Percentiles rank a stretch among this genome's conserved stretches.
These are phyloP conservation scores for Ormyrus pomaceus DNA, from an alignment of 2,888 invertebrate genomes.

Conservation along the genomic window DNA sequence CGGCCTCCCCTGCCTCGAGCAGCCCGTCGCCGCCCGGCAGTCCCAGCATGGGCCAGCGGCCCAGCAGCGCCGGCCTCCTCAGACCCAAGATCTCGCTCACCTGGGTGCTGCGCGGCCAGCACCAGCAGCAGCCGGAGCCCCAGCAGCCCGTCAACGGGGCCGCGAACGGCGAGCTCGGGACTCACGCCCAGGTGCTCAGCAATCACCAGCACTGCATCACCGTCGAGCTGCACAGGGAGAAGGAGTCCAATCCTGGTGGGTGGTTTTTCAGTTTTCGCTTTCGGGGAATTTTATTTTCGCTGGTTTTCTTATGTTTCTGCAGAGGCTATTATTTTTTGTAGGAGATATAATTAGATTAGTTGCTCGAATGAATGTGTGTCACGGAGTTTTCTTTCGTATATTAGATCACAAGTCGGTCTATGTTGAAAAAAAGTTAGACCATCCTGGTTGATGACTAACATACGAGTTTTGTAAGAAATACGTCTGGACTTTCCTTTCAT, in stretches of 20 bases:
- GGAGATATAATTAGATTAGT: too few species aligned
- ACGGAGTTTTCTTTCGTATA: too few species aligned
- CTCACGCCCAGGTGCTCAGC: neutral
- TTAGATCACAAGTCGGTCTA: too few species aligned
- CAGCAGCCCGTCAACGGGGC: constrained; percentile 19
- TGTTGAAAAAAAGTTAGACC: too few species aligned
- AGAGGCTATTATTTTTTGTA: neutral
- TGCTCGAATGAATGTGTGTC: too few species aligned
- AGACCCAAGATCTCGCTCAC: constrained; percentile 84
- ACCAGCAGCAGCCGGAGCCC: constrained; percentile 55
- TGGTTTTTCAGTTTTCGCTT: neutral
- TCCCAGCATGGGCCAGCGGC: constrained; percentile 69
- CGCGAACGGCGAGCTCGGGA: neutral
- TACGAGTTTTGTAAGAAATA: too few species aligned
- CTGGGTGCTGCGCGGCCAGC: constrained; percentile 81
- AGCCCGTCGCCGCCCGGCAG: constrained; percentile 56
- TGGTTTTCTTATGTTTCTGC: too few species aligned
- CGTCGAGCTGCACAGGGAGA: constrained; percentile 44
- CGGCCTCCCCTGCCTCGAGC: constrained; percentile 58
- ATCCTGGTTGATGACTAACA: too few species aligned
- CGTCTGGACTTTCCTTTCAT: too few species aligned
- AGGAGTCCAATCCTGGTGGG: constrained; percentile 43
- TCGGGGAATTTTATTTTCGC: neutral
- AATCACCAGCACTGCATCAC: constrained; percentile 43
- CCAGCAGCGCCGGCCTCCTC: constrained; percentile 65